Conservation (phyloP, 2,113 vertebrate genomes). For the Paracanthobrama guichenoti region DNA sequence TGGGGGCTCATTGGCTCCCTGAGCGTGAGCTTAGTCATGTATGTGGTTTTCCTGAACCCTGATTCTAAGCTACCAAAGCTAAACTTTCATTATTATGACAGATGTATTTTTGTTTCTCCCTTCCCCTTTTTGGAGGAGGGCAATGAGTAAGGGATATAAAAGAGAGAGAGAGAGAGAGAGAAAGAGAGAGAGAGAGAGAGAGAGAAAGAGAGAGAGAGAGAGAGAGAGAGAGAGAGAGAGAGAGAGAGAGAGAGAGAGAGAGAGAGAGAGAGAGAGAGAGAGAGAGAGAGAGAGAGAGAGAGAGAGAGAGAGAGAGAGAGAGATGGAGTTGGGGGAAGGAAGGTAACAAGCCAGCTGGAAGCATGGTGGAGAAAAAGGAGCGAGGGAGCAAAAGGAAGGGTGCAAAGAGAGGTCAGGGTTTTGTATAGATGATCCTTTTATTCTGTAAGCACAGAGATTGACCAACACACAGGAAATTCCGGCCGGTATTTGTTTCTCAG, state of each 20-base stretch:
- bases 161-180: too few species aligned
- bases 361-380: neutral
- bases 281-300: neutral
- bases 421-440: conserved; percentile 57
- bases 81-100: conserved; percentile 55
- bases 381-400: conserved; percentile 30
- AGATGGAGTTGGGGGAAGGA: conserved; percentile 9
- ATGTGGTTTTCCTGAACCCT: conserved; percentile 35
- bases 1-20: too few species aligned
- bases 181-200: conserved; percentile 3
- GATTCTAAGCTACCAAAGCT: conserved; percentile 41
- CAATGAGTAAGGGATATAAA: neutral
- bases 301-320: conserved; percentile 24
- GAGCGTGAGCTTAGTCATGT: conserved; percentile 26
- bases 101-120: conserved; percentile 42
- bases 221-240: too few species aligned
- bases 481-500: conserved; percentile 55
- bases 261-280: conserved; percentile 2
- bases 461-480: conserved; percentile 73
- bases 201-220: too few species aligned
- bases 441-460: conserved; percentile 55
- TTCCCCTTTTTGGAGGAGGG: conserved; percentile 6
- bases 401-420: conserved; percentile 49
- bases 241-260: too few species aligned
- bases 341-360: neutral